Base-by-base conservation (phyloP, 2,888 invertebrate genomes). In the Meta bourneti region DNA sequence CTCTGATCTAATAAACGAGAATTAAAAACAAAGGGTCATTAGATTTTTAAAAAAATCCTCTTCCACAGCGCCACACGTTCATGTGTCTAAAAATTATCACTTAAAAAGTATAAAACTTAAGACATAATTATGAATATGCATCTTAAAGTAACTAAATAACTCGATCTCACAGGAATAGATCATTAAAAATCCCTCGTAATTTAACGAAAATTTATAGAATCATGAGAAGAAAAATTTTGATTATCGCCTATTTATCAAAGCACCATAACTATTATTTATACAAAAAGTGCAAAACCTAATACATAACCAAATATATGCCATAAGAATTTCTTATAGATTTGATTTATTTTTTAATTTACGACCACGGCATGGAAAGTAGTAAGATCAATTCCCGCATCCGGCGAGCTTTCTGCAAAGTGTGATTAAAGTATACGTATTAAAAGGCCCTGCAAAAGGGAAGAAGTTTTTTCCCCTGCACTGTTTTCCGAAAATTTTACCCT, bases 401-500 rank as follows among this genome's bases (percentile, higher is more conserved):
- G 61, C 11, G 61, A 16, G 49, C 70, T 48, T 89, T 77, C 77
- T 74, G 77, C 52, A 91, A 91, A 91, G 78, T 75, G 83, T 86
- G 77, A 91, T 91, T 91, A 91, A 91, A 87, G 83, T 75, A 87
- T 48, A 20, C 48, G 82, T 87, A 91, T 82, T 91, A 87, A 91
- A 79, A 52, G 19, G n/a, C 49, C 51, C 49, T 11, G n/a, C 20
- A 13, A 19, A 87, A 74, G 51, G 34, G 54, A 85, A 72, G 49
- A 89, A 78, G 34, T 13, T 69, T 79, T 71, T 72, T 89, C 52
- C 34, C 7, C 9, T 34, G 20, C 48, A 72, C 75, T 69, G 51
- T 90, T 69, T 19, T 34, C 72, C 54, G 77, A 82, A 91, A 83
- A 91, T 91, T 91, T 86, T 48, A 72, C 91, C 91, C 91, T 72